Evolutionary conservation across 2,888 invertebrate genomes (phyloP).

Genomic region (Smittia sp.): DNA sequence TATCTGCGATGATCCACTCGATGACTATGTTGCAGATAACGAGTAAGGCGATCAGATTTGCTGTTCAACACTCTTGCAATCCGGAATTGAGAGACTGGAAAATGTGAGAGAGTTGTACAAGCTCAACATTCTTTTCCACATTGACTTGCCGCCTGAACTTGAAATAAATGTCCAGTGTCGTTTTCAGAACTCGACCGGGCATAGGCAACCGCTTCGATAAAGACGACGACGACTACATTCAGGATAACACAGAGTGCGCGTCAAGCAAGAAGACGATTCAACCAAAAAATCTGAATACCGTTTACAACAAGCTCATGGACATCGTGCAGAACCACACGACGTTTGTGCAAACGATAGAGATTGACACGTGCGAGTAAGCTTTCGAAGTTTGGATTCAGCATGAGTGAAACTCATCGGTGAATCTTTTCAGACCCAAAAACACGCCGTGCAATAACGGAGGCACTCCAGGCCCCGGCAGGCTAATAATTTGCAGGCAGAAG

Average conservation of each 20-base stretch:
- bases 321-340: not conserved
- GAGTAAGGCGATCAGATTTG: not conserved
- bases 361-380: conserved; percentile 15
- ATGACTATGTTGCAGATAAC: not conserved
- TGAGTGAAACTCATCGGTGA: too few species aligned
- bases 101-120: not conserved
- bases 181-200: not conserved
- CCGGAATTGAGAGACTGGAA: not conserved
- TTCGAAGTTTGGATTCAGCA: not conserved
- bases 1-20: not conserved
- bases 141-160: too few species aligned
- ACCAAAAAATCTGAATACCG: conserved; percentile 19
- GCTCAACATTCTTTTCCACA: too few species aligned
- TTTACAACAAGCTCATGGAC: not conserved
- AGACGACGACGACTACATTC: not conserved
- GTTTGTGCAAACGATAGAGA: not conserved
- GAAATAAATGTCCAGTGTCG: not conserved
- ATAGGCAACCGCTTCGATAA: not conserved
- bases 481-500: not conserved
- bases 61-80: not conserved
- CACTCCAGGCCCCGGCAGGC: too few species aligned
- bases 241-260: not conserved
- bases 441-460: not conserved
- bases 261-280: not conserved
- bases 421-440: not conserved